Base-by-base conservation (phyloP, 2,113 vertebrate species). In the Cnemophilus loriae region DNA sequence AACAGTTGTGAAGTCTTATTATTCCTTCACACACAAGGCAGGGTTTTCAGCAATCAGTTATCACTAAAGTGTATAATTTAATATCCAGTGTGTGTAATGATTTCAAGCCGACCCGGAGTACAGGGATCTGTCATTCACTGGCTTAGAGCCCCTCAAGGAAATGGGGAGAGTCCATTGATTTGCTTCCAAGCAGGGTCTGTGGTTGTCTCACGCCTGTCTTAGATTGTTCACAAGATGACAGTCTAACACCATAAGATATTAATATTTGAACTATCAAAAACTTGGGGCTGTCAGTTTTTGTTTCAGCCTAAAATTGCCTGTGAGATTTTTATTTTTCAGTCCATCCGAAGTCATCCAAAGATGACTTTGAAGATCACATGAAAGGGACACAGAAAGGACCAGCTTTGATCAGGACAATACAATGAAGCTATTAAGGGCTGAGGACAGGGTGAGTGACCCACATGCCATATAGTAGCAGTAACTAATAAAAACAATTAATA, bases 401-500 rank as follows among this genome's bases (percentile, higher is more conserved):
- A 79, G 74, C 84, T 96, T 97, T 95, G 92, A 97, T 94, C 47
- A 17, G 9, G 28, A 22, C 87, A 95, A 88, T 81, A 95, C 94
- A 97, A 95, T 86, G 94, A 95, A 78, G 65, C 53, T 82, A 71
- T 91, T 95, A 93, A 93, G 14, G 61, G 46, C 44, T 91, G 46
- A 37, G 39, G 44, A 57, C 28, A 30, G 71, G 26, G 47, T 65
- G 39, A 79, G 41, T 91, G 87, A 95, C 57, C 88, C 91, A 91
- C 57, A 78, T 64, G 91, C 53, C 77, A 77, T 91, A 57, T n/a
- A 93, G 91, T 93, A 87, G 91, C 15, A 4, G 89, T 42, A 95
- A 71, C 91, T 92, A 95, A 95, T 89, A 87, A 87, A 94, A 95
- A 78, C 84, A 87, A 96, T 87, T 95, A 95, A 89, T 96, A 93